Evolutionary conservation across 2,888 invertebrate species (phyloP).

Genomic region (Volucella inanis): DNA sequence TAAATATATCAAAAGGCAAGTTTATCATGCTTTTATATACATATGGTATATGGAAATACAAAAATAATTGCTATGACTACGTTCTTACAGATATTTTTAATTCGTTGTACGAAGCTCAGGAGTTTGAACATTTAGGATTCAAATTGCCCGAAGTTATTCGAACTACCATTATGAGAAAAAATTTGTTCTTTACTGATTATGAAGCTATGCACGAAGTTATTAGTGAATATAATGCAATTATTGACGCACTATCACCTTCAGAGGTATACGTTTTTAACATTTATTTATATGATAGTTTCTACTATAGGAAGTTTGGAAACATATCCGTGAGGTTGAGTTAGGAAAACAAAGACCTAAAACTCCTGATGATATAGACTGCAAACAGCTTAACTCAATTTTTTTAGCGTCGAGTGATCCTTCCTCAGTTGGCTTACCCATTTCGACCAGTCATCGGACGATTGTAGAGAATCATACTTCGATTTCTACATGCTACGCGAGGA

Average conservation of each 20-base stretch:
- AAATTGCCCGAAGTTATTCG: constrained; percentile 84
- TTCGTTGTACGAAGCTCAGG: constrained; percentile 88
- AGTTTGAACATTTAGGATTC: constrained; percentile 89
- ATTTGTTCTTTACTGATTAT: constrained; percentile 86
- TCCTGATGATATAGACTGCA: too few species aligned
- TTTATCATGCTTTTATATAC: background rate
- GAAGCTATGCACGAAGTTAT: constrained; percentile 86
- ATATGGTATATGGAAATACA: background rate
- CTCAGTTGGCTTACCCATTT: too few species aligned
- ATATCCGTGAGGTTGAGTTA: too few species aligned
- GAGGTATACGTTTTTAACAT: constrained; percentile 84
- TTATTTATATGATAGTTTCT: too few species aligned
- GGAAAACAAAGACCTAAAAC: too few species aligned
- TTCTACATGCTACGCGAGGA: too few species aligned
- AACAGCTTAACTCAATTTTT: too few species aligned
- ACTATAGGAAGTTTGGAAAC: too few species aligned
- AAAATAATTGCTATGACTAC: background rate
- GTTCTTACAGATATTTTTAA: constrained; percentile 85
- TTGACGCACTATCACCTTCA: constrained; percentile 87
- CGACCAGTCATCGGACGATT: too few species aligned
- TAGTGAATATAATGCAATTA: constrained; percentile 86
- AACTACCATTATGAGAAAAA: constrained; percentile 84
- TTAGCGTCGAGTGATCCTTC: too few species aligned
- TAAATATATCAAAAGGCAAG: constrained; percentile 84
- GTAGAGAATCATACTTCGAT: too few species aligned